phyloP scores from a whole-genome alignment of 2,888 invertebrate species.

The Brachypalpus laphriformis region DNA sequence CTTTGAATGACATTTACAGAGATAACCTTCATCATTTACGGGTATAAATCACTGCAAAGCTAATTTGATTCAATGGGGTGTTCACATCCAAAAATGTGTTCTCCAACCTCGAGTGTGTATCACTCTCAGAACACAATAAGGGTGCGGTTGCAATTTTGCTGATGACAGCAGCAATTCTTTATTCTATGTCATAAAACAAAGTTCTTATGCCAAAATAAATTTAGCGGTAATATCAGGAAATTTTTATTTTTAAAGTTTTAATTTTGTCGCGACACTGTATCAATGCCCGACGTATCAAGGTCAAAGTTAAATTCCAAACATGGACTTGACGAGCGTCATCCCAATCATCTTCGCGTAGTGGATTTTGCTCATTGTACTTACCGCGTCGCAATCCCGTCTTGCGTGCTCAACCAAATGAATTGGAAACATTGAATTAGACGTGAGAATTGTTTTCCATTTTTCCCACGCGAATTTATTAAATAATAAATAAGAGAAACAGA shows the following conservation, averaged over 20 bases:
- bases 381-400: not conserved
- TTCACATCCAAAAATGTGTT: not conserved
- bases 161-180: conserved; percentile 16
- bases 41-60: conserved; percentile 31
- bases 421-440: conserved; percentile 13
- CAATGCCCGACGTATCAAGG: conserved; percentile 27
- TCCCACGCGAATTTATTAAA: conserved; percentile 46
- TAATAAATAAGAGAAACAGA: conserved; percentile 10
- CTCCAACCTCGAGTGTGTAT: not conserved
- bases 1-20: conserved; percentile 31
- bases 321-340: conserved; percentile 21
- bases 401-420: not conserved
- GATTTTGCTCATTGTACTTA: not conserved
- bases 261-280: conserved; percentile 5
- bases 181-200: not conserved
- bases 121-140: conserved; percentile 4
- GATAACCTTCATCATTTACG: conserved; percentile 39
- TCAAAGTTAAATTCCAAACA: conserved; percentile 24
- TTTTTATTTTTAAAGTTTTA: not conserved
- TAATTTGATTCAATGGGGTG: conserved; percentile 33
- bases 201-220: not conserved
- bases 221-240: conserved; percentile 10
- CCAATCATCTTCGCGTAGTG: not conserved
- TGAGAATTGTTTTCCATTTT: conserved; percentile 47
- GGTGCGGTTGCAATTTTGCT: conserved; percentile 35